Evolutionary conservation across 2,113 vertebrate species (phyloP).

Genomic region (Oreotragus oreotragus): DNA sequence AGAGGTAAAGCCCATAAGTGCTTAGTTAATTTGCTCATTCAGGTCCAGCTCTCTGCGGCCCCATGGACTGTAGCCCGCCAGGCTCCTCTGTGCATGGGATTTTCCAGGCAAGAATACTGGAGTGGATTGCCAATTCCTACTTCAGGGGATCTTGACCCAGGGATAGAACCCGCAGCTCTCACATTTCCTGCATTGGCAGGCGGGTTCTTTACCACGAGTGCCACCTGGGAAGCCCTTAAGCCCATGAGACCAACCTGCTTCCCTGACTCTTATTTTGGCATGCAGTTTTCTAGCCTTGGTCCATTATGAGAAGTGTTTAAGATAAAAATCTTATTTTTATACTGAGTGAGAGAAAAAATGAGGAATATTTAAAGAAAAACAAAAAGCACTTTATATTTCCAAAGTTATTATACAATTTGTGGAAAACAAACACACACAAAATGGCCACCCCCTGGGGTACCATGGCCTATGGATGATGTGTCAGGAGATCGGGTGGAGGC

Average conservation of each 20-base stretch:
- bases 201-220: background rate
- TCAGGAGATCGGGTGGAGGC: no score
- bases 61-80: background rate
- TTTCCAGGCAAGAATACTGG: background rate
- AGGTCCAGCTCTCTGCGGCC: background rate
- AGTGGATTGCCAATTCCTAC: background rate
- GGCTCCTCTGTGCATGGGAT: background rate
- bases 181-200: background rate
- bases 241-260: background rate
- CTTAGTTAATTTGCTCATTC: background rate
- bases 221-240: background rate
- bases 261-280: background rate
- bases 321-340: constrained; percentile 2
- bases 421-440: background rate
- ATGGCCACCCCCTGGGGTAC: background rate
- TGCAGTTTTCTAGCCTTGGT: background rate
- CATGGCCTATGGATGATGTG: background rate
- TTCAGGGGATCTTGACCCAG: background rate
- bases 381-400: background rate
- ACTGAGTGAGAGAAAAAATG: background rate
- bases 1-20: background rate
- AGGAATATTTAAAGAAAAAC: constrained; percentile 1
- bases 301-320: background rate
- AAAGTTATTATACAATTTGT: background rate
- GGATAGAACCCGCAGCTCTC: background rate